These are phyloP conservation scores for Myiagra hebetior DNA, from an alignment of 2,113 vertebrate genomes.

Conservation along the genomic window DNA sequence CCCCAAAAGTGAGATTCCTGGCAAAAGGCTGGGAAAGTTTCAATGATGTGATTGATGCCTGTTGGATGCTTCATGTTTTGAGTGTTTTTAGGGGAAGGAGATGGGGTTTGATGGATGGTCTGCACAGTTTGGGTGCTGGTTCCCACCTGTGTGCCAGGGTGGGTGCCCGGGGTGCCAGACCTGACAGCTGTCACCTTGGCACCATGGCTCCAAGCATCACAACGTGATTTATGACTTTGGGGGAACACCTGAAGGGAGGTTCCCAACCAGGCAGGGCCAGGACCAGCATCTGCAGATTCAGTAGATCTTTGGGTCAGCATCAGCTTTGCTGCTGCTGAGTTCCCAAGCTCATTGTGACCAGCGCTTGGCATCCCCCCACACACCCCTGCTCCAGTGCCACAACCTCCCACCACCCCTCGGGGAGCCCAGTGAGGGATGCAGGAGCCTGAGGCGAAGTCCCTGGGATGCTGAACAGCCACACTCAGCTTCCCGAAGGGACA, in stretches of 20 bases:
- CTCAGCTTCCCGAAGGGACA: neutral
- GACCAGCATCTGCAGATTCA: neutral
- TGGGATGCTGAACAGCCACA: neutral
- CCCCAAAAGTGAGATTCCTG: neutral
- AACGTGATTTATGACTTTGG: rapidly evolving
- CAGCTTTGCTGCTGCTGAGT: neutral
- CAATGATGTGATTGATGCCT: neutral
- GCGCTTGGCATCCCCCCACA: rapidly evolving
- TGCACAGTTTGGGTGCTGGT: neutral
- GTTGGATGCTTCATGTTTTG: neutral
- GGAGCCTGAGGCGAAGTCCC: rapidly evolving
- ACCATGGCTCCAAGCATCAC: rapidly evolving
- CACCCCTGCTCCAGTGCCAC: neutral
- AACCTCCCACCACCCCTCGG: neutral
- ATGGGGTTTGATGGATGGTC: neutral
- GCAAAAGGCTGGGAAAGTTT: neutral
- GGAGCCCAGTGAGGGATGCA: neutral
- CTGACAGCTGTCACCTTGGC: neutral
- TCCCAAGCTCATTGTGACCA: rapidly evolving
- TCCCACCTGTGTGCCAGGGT: neutral
- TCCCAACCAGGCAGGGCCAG: rapidly evolving
- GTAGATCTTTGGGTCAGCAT: neutral
- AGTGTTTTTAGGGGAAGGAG: neutral
- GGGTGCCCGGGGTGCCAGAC: neutral
- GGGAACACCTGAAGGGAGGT: neutral